phyloP scores from a whole-genome alignment of 2,888 invertebrate genomes.

The Acleris laterana region DNA sequence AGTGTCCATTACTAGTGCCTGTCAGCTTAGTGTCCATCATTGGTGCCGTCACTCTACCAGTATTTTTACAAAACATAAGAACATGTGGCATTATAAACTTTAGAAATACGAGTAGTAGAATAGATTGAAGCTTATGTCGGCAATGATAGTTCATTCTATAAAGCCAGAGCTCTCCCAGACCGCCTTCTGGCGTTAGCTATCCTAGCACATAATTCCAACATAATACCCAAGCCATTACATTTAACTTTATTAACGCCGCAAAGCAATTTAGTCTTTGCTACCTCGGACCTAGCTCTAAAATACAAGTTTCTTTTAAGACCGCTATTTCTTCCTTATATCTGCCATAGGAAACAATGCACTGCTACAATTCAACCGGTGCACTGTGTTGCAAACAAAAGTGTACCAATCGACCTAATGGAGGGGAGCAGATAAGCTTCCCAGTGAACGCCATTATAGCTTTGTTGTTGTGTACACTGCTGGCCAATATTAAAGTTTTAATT shows the following conservation, averaged over 20 bases:
- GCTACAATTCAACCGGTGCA: constrained; percentile 31
- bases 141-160: not conserved
- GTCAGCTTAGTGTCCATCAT: no score
- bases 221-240: constrained; percentile 16
- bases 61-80: no score
- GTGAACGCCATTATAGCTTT: constrained; percentile 27
- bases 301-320: not conserved
- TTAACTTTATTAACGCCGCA: constrained; percentile 23
- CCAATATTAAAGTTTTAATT: constrained; percentile 6
- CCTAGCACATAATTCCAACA: constrained; percentile 19
- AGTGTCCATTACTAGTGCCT: no score
- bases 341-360: constrained; percentile 33
- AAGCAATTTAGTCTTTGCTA: constrained; percentile 1
- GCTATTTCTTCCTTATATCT: constrained; percentile 29
- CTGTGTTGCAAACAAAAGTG: constrained; percentile 36
- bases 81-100: no score
- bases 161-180: not conserved
- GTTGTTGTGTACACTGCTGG: constrained; percentile 23
- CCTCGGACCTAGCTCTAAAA: constrained; percentile 5
- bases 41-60: no score
- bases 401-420: constrained; percentile 38
- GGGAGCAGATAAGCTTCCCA: constrained; percentile 35
- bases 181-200: constrained; percentile 6
- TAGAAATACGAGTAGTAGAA: no score
- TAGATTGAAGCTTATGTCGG: not conserved